These are phyloP conservation scores for Chitala chitala DNA, from an alignment of 2,113 vertebrate species.

Conservation along the genomic window DNA sequence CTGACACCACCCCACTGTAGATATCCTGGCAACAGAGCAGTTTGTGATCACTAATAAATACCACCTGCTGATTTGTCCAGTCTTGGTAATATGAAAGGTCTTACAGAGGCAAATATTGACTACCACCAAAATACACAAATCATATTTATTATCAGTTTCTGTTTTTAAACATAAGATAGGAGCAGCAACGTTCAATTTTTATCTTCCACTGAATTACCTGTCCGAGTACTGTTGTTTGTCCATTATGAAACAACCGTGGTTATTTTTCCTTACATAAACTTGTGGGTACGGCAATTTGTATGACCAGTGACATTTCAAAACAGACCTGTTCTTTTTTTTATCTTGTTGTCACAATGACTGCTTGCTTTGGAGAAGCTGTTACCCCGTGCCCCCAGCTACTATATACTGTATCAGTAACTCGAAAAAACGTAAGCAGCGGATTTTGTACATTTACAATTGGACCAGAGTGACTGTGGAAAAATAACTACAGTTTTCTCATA, in stretches of 20 bases:
- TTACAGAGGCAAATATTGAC: slow-evolving; percentile 12
- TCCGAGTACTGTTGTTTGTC: neutral
- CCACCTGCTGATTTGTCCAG: neutral
- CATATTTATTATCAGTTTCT: neutral
- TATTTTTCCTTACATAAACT: neutral
- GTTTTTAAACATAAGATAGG: neutral
- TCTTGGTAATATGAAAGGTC: neutral
- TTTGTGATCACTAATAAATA: too few species aligned
- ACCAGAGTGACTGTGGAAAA: too few species aligned
- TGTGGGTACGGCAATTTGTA: neutral
- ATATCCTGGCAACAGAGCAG: neutral
- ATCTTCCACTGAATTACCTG: neutral
- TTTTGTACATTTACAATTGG: too few species aligned
- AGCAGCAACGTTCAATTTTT: neutral
- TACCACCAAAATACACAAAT: neutral
- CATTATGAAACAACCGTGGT: neutral
- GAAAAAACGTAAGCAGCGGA: too few species aligned
- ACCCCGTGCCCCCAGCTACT: too few species aligned
- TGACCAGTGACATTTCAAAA: neutral
- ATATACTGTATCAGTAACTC: too few species aligned
- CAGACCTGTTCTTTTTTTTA: too few species aligned
- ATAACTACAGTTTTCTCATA: too few species aligned
- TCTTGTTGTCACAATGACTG: too few species aligned
- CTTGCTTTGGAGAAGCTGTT: too few species aligned
- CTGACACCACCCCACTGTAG: neutral